A percentile compares a stretch with the other conserved stretches of the same genome.
Conservation (phyloP, 1,140 invertebrate genomes). For the Drosophila willistoni region DNA sequence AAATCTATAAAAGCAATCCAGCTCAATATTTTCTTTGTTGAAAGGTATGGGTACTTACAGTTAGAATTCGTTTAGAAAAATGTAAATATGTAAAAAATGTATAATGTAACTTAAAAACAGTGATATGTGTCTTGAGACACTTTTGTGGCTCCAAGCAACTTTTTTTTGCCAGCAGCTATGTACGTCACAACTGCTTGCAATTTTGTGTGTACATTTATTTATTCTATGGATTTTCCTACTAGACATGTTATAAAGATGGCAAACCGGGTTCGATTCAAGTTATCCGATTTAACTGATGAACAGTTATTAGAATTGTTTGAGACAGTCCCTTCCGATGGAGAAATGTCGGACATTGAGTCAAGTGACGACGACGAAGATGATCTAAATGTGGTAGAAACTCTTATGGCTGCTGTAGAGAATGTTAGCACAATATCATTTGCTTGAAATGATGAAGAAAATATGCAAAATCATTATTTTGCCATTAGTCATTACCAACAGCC, state of each 20-base stretch:
- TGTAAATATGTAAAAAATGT: no score
- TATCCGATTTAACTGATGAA: constrained; percentile 4
- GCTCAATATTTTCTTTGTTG: no score
- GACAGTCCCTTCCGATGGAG: not conserved
- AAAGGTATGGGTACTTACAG: no score
- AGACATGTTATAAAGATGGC: not conserved
- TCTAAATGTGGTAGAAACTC: no score
- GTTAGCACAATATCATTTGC: no score
- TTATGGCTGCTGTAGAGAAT: no score
- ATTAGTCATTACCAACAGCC: not conserved
- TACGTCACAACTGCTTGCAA: not conserved
- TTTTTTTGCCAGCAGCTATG: not conserved
- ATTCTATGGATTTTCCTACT: not conserved
- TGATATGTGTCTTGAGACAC: no score
- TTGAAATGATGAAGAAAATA: no score
- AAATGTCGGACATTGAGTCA: not conserved
- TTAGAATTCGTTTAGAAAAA: no score
- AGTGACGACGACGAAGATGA: not conserved
- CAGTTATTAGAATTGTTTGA: not conserved
- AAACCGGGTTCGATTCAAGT: not conserved
- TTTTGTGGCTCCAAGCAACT: not conserved
- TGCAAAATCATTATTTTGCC: not conserved
- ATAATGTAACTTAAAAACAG: no score
- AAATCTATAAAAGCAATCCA: no score
- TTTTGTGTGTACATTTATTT: not conserved